Evolutionary conservation across 2,113 vertebrate genomes (phyloP).

Genomic region (Syngnathus scovelli): DNA sequence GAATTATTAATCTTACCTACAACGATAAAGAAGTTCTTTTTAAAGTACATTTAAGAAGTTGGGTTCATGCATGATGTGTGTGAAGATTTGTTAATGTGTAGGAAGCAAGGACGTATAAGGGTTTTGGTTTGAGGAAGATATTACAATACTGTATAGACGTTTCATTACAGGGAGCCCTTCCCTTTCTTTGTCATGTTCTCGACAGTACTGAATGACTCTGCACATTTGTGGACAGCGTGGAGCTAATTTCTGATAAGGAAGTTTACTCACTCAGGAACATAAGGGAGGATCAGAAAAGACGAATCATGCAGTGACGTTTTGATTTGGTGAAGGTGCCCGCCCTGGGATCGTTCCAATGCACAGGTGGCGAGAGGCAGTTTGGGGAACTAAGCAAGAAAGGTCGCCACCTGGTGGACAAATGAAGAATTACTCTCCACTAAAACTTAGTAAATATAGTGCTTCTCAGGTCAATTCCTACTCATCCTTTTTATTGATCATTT

Average conservation of each 20-base stretch:
- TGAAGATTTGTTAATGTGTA: neutral
- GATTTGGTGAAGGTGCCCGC: neutral
- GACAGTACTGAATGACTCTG: neutral
- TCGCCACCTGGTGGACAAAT: conserved; percentile 39
- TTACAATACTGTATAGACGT: neutral
- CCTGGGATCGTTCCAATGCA: neutral
- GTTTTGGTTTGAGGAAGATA: neutral
- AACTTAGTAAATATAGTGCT: too few relatives aligned
- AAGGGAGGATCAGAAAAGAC: neutral
- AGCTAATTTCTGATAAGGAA: neutral
- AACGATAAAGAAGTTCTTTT: neutral
- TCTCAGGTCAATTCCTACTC: too few relatives aligned
- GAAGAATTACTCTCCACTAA: neutral
- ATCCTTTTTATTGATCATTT: too few relatives aligned
- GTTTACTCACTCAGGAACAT: neutral
- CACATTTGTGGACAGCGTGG: neutral
- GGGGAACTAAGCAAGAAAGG: neutral
- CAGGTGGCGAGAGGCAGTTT: neutral
- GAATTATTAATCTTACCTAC: neutral
- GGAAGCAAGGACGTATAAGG: neutral
- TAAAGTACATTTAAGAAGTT: neutral
- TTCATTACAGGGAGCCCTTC: neutral
- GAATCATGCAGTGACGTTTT: neutral
- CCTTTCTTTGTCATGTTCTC: neutral
- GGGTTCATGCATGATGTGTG: neutral